Conservation (phyloP, 2,113 vertebrate species). For the Equus quagga region DNA sequence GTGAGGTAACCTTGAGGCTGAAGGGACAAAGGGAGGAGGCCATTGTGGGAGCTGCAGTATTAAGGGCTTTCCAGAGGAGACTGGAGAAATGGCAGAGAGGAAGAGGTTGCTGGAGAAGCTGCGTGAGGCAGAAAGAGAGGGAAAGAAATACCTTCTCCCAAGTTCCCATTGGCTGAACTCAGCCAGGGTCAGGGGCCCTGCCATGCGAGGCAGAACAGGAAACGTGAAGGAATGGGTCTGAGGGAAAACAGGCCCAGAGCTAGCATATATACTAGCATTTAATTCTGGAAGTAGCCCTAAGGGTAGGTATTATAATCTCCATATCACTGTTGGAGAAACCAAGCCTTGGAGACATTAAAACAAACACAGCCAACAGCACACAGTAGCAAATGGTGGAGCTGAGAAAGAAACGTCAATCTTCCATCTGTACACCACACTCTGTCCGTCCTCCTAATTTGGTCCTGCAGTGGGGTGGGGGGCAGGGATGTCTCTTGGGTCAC, state of each 20-base stretch:
- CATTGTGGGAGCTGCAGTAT: not conserved
- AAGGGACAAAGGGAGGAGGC: not conserved
- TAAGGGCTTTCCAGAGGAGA: not conserved
- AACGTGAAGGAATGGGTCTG: not conserved
- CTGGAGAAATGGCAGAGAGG: not conserved
- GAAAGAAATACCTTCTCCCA: not conserved
- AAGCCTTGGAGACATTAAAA: not conserved
- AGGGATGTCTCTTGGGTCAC: not conserved
- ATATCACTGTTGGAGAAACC: not conserved
- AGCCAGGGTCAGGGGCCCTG: not conserved
- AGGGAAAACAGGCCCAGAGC: not conserved
- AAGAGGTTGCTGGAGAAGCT: not conserved
- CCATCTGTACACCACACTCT: not conserved
- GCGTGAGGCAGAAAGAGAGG: not conserved
- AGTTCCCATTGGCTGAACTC: not conserved
- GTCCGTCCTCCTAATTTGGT: not conserved
- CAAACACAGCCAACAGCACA: not conserved
- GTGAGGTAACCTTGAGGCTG: not conserved
- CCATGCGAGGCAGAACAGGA: not conserved
- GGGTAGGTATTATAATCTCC: not conserved
- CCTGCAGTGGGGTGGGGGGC: not conserved
- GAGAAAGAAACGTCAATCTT: not conserved
- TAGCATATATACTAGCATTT: not conserved
- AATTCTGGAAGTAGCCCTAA: not conserved
- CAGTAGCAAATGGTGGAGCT: not conserved